Evolutionary conservation across 2,113 vertebrate species (phyloP), one percentile per base, ranked within the genome.

Genomic region (Oostethus manadensis): DNA sequence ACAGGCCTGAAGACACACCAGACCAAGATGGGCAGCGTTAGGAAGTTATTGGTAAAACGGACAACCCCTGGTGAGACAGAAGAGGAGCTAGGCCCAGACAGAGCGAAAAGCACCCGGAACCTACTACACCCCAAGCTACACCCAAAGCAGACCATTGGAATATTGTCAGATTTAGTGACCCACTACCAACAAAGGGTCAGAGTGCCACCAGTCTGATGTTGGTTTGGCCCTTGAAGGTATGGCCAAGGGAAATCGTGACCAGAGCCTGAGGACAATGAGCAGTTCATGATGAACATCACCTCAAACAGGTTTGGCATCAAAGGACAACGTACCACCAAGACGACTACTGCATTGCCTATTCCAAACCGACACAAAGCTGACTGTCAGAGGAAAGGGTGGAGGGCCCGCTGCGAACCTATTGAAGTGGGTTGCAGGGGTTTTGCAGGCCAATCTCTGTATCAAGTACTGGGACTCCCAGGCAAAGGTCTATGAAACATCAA

Each of bases 121-220:
- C 42, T 58, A 47, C 49, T 50, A 44, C 0, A 29, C 8, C 21
- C 26, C 5, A 35, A 18, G 35, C 9, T 10, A n/a, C 35, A n/a
- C 35, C 18, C 35, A n/a, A 40, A 56, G 55, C 35, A 56, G 11
- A 43, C 10, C 5, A 22, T 44, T 13, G 14, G 38, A 43, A 56
- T 18, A 49, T 13, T 2, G 4, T 4, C 20, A n/a, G 18, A 14
- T 13, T 42, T 51, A 21, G 40, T 33, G 29, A 1, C 5, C 23
- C 23, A 5, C 23, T 26, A 26, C 29, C 29, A 33, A 33, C 29
- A 1, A 5, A 8, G 29, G 8, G 23, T 26, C 23, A 33, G 7
- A 33, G 45, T 73, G 66, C 40, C 11, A 3, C 10, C 42, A 55
- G 44, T 51, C 59, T 33, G n/a, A 54, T 62, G 53, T 53, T 14